Conservation (phyloP, 1,140 invertebrate species). For the Asobara japonica region DNA sequence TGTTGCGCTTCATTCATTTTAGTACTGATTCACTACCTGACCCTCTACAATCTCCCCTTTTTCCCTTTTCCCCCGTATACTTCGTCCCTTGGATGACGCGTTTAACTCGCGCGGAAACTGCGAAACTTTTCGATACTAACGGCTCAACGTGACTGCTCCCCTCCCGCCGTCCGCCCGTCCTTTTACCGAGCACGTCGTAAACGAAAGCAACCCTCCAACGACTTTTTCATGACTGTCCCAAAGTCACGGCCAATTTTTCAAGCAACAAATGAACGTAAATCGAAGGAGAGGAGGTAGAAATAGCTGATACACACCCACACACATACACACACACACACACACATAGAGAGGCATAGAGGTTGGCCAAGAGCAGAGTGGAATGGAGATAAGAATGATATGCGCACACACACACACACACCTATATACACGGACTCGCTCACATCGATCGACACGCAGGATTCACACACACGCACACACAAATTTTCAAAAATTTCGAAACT, state of each 20-base stretch:
- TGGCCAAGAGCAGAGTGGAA: too few relatives aligned
- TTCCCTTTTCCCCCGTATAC: neutral
- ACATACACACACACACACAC: too few relatives aligned
- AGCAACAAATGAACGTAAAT: neutral
- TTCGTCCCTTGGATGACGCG: conserved; percentile 42
- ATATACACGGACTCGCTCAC: too few relatives aligned
- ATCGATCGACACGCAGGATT: too few relatives aligned
- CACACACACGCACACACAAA: too few relatives aligned
- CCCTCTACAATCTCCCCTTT: conserved; percentile 44
- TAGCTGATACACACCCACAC: neutral
- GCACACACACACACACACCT: too few relatives aligned
- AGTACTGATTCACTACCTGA: conserved; percentile 54
- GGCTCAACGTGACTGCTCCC: conserved; percentile 1
- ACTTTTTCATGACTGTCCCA: neutral
- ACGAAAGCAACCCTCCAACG: neutral
- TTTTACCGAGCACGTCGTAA: conserved; percentile 18
- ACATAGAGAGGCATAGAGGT: too few relatives aligned
- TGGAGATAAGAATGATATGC: too few relatives aligned
- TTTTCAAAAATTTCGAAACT: too few relatives aligned
- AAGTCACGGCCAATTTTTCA: neutral
- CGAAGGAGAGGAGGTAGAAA: neutral
- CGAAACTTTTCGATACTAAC: conserved; percentile 37
- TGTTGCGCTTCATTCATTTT: conserved; percentile 60
- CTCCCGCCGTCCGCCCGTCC: neutral
- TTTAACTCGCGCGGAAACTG: conserved; percentile 34